These are phyloP conservation scores for Papilio machaon DNA, from an alignment of 1,140 invertebrate species.

Conservation along the genomic window DNA sequence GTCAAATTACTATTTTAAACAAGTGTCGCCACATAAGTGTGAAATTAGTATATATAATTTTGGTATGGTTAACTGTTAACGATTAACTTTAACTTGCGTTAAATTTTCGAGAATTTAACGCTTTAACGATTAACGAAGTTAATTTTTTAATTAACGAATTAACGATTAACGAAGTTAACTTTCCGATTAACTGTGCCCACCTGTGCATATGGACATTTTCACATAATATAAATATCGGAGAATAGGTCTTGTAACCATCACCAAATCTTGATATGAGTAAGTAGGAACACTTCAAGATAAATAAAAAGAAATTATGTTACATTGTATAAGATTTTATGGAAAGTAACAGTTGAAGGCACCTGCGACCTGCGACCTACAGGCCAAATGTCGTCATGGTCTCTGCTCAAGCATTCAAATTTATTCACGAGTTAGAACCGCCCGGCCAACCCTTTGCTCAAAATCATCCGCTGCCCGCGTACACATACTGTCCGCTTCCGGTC, in stretches of 20 bases:
- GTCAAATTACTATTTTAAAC: too few species aligned
- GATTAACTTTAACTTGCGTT: too few species aligned
- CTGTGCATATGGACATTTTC: too few species aligned
- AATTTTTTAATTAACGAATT: too few species aligned
- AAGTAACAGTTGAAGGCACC: constrained; percentile 48
- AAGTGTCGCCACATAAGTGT: too few species aligned
- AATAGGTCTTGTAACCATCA: background rate
- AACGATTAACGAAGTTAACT: too few species aligned
- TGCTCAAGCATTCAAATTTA: constrained; percentile 69
- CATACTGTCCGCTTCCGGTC: constrained; percentile 1
- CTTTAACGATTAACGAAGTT: too few species aligned
- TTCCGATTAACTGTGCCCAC: too few species aligned
- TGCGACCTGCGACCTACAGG: constrained; percentile 61
- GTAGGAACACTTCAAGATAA: background rate
- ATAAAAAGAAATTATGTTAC: constrained; percentile 3
- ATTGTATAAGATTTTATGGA: constrained; percentile 44
- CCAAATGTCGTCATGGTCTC: constrained; percentile 56
- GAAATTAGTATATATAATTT: too few species aligned
- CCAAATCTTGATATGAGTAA: background rate
- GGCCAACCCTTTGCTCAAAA: constrained; percentile 43
- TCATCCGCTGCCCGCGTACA: constrained; percentile 24
- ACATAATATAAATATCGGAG: background rate
- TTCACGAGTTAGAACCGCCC: constrained; percentile 57
- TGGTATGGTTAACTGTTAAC: too few species aligned
- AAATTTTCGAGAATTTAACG: too few species aligned